Evolutionary conservation across 1,140 invertebrate genomes (phyloP).

Genomic region (Tetramorium parvispinum): DNA sequence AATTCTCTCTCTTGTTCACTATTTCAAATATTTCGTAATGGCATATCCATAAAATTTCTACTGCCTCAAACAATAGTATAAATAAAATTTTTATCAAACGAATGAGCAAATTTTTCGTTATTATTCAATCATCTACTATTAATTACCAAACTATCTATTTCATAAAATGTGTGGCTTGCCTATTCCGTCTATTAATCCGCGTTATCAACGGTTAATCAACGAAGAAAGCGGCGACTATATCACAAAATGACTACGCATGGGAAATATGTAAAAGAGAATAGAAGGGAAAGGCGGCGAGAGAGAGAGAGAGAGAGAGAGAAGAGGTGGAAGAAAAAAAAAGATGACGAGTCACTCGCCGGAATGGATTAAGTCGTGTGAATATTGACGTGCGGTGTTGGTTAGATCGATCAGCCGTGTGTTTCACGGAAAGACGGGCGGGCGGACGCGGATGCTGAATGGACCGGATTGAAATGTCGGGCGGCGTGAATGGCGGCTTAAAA

Average conservation of each 20-base stretch:
- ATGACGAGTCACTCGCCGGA: slow-evolving; percentile 76
- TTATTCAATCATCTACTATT: not conserved
- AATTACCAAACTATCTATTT: not conserved
- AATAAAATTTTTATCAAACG: not conserved
- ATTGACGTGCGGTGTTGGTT: slow-evolving; percentile 74
- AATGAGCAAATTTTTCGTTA: not conserved
- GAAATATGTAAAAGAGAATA: not conserved
- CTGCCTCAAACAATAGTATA: not conserved
- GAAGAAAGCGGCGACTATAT: slow-evolving; percentile 33
- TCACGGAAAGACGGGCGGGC: slow-evolving; percentile 65
- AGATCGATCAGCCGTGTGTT: slow-evolving; percentile 83
- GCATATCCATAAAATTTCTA: not conserved
- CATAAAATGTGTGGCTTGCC: not conserved
- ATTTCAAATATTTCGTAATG: slow-evolving; percentile 29
- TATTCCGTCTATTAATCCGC: not conserved
- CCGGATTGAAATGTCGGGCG: slow-evolving; percentile 83
- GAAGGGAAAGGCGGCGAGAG: not conserved
- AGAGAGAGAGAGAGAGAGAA: not conserved
- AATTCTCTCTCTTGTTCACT: not conserved
- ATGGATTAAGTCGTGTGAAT: slow-evolving; percentile 73
- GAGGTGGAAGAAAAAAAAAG: slow-evolving; percentile 41
- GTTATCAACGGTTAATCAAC: slow-evolving; percentile 20
- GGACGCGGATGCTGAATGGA: slow-evolving; percentile 76
- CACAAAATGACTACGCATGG: slow-evolving; percentile 34
- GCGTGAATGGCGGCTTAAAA: slow-evolving; percentile 80